Conservation (phyloP, 2,797 vertebrate species). For the Chromobotia macracanthus region DNA sequence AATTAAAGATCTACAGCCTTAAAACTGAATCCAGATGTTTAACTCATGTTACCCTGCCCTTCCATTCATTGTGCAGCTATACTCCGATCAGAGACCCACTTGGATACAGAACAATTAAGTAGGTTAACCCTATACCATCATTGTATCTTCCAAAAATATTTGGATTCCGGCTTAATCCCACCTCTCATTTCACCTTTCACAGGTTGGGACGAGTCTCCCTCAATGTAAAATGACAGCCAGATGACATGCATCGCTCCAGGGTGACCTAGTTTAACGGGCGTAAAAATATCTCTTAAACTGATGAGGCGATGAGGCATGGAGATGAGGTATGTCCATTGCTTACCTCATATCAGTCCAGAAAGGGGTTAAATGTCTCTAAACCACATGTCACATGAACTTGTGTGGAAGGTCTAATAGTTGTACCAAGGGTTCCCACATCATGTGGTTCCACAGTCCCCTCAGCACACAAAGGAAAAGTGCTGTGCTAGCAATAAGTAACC, state of each 20-base stretch:
- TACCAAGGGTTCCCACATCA: not conserved
- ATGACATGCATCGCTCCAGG: constrained; percentile 8
- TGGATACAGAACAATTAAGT: not conserved
- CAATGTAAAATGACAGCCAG: not conserved
- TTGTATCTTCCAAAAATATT: not conserved
- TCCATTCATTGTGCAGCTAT: constrained; percentile 12
- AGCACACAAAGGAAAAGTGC: constrained; percentile 59
- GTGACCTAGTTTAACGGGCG: not conserved
- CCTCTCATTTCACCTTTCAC: constrained; percentile 4
- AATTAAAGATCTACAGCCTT: not conserved
- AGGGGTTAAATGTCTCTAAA: not conserved
- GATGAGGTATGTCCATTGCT: not conserved
- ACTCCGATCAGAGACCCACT: constrained; percentile 6
- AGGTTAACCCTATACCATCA: constrained; percentile 3
- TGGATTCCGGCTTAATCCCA: constrained; percentile 14
- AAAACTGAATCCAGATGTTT: constrained; percentile 44
- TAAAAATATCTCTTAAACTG: not conserved
- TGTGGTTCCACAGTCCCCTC: not conserved
- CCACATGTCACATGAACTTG: not conserved
- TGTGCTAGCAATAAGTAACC: constrained; percentile 78
- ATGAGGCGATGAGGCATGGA: not conserved
- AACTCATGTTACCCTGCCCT: constrained; percentile 53
- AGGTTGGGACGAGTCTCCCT: constrained; percentile 18
- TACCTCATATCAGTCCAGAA: not conserved
- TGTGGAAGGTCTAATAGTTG: not conserved